Conservation (phyloP, 2,888 invertebrate species). For the Neoscelio sp. region DNA sequence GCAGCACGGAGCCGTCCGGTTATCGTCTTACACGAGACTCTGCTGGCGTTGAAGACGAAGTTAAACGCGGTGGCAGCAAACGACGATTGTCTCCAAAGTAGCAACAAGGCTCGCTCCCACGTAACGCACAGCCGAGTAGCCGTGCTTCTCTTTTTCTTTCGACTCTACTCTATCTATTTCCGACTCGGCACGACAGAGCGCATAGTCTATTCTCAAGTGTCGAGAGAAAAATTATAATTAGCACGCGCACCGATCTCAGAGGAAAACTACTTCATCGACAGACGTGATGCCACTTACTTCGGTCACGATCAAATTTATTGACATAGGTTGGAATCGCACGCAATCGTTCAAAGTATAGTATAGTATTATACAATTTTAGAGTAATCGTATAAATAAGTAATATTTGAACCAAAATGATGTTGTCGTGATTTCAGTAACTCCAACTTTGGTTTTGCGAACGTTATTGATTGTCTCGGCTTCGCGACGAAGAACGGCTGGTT, state of each 20-base stretch:
- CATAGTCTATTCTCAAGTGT: constrained; percentile 60
- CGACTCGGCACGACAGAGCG: constrained; percentile 46
- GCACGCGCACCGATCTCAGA: constrained; percentile 57
- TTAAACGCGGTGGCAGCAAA: constrained; percentile 38
- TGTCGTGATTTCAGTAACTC: too few species aligned
- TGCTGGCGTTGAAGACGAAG: constrained; percentile 31
- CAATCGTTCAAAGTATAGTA: background rate
- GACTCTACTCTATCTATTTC: constrained; percentile 66
- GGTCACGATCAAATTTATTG: constrained; percentile 67
- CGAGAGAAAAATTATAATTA: constrained; percentile 69
- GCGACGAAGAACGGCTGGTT: too few species aligned
- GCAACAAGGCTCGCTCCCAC: constrained; percentile 57
- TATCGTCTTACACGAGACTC: constrained; percentile 38
- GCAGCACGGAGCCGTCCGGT: background rate
- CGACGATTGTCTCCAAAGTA: constrained; percentile 62
- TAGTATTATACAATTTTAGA: background rate
- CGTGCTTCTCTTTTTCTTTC: constrained; percentile 37
- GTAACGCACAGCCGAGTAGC: constrained; percentile 53
- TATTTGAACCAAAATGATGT: too few species aligned
- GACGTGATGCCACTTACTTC: constrained; percentile 32
- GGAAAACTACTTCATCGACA: constrained; percentile 53
- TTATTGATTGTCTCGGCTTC: too few species aligned
- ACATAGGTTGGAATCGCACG: constrained; percentile 45
- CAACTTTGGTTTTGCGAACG: too few species aligned
- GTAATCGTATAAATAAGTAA: background rate